Conservation (phyloP, 2,888 invertebrate species). For the Smittia aterrima region DNA sequence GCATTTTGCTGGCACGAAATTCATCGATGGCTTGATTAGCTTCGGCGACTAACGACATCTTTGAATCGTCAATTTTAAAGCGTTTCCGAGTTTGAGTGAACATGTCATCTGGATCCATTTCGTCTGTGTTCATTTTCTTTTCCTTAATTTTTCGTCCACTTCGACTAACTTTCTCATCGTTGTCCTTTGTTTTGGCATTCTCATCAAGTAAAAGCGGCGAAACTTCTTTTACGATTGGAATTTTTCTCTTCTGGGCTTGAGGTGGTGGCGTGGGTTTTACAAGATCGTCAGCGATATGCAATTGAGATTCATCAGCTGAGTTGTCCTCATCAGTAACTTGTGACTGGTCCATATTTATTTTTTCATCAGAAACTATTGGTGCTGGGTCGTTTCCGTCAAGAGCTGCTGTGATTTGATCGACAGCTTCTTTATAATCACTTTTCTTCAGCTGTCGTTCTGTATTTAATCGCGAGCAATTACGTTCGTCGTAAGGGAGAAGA, state of each 20-base stretch:
- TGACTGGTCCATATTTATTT: background rate
- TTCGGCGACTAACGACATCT: background rate
- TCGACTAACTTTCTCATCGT: conserved; percentile 54
- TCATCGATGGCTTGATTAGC: conserved; percentile 6
- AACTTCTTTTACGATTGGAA: background rate
- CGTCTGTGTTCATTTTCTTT: conserved; percentile 50
- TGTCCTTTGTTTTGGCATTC: background rate
- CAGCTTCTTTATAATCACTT: conserved; percentile 81
- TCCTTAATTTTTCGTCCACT: conserved; percentile 75
- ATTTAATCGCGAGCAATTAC: conserved; percentile 70
- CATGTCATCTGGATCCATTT: conserved; percentile 35
- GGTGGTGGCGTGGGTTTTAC: conserved; percentile 1
- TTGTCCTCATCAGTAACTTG: background rate
- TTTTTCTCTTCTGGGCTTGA: background rate
- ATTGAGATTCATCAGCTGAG: conserved; percentile 20
- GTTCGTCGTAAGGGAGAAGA: conserved; percentile 77
- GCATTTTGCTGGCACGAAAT: conserved; percentile 22
- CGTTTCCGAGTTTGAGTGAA: conserved; percentile 24
- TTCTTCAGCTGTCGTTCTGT: conserved; percentile 71
- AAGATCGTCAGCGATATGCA: conserved; percentile 19
- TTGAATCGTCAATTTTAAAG: background rate
- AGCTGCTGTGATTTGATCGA: conserved; percentile 82
- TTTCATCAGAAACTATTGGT: conserved; percentile 44
- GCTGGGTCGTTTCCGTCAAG: conserved; percentile 60
- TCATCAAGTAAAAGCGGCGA: background rate